Evolutionary conservation across 2,113 vertebrate genomes (phyloP).

Genomic region (Merops nubicus): DNA sequence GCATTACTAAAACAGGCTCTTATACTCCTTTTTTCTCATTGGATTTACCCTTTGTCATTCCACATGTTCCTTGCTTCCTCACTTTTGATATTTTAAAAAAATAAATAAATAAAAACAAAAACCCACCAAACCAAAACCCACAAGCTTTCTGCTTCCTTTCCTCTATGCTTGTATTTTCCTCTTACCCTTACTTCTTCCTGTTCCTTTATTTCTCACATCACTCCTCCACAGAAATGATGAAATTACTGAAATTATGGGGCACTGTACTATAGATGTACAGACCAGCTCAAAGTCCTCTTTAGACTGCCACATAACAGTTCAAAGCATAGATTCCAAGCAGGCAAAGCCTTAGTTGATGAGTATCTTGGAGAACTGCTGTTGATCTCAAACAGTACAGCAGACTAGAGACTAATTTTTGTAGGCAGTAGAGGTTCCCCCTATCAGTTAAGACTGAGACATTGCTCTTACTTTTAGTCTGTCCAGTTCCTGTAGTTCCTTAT

Average conservation of each 20-base stretch:
- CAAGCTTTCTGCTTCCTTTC: background rate
- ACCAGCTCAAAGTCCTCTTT: background rate
- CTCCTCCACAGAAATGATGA: background rate
- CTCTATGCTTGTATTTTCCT: background rate
- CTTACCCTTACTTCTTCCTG: background rate
- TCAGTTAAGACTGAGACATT: background rate
- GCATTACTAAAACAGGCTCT: background rate
- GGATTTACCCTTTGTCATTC: background rate
- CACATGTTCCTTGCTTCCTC: background rate
- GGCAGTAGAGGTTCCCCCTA: background rate
- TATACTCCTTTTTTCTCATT: background rate
- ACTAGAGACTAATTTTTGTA: background rate
- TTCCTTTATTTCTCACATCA: background rate
- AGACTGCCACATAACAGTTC: background rate
- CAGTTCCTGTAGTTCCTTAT: slow-evolving; percentile 85
- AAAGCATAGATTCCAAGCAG: background rate
- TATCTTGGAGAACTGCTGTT: background rate
- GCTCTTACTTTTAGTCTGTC: slow-evolving; percentile 86
- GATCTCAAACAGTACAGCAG: background rate
- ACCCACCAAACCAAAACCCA: no score
- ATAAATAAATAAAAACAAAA: background rate
- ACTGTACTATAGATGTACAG: background rate
- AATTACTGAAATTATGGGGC: background rate
- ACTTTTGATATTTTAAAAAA: background rate
- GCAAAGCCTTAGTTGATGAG: background rate